These are phyloP conservation scores for Pygocentrus nattereri DNA, from an alignment of 2,797 vertebrate species.

Conservation along the genomic window DNA sequence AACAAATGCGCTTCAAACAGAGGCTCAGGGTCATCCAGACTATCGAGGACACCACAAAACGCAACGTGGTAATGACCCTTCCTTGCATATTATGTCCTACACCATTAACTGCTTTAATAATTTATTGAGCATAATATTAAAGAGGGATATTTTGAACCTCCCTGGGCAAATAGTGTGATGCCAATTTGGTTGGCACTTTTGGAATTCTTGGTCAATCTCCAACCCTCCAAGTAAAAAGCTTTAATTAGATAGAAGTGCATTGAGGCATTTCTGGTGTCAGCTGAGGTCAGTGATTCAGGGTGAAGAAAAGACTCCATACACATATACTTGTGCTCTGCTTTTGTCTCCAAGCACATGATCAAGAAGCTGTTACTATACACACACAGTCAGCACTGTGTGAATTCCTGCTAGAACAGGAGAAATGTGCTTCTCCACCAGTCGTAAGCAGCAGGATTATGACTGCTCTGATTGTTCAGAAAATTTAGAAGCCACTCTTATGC, in stretches of 20 bases:
- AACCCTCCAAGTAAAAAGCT: background rate
- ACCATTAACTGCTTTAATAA: background rate
- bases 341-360: constrained; percentile 9
- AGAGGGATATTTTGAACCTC: background rate
- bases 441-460: background rate
- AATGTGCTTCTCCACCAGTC: background rate
- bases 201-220: background rate
- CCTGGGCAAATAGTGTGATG: background rate
- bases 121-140: background rate
- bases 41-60: constrained; percentile 96
- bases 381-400: background rate
- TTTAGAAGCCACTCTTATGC: background rate
- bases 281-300: background rate
- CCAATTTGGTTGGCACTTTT: background rate
- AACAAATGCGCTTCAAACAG: constrained; percentile 99
- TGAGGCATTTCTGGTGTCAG: background rate
- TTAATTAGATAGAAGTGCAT: background rate
- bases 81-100: background rate
- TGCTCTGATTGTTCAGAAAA: background rate
- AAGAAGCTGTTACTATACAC: background rate
- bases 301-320: background rate
- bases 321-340: background rate
- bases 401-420: background rate
- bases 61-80: constrained; percentile 88
- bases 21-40: constrained; percentile 97